phyloP scores from a whole-genome alignment of 2,797 vertebrate genomes.

The Luscinia luscinia region DNA sequence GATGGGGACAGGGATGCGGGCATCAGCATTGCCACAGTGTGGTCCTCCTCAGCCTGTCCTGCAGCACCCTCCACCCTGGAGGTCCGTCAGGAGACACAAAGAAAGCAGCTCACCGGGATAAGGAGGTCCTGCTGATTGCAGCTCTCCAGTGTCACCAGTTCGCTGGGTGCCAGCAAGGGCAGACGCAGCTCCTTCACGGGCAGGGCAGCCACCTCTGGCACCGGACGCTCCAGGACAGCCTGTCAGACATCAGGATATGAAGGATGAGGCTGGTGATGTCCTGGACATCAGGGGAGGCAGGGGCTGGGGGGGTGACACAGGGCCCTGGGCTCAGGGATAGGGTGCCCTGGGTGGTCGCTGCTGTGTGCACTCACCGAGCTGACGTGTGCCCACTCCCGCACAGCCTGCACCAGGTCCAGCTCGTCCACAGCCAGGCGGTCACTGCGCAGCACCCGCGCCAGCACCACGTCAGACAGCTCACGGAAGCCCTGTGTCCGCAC shows the following conservation, averaged over 20 bases:
- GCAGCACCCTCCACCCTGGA: background rate
- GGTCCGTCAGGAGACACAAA: background rate
- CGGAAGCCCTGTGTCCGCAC: constrained; percentile 76
- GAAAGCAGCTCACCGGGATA: constrained; percentile 71
- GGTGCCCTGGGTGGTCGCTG: too few species aligned
- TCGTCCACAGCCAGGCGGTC: constrained; percentile 74
- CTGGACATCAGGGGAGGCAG: background rate
- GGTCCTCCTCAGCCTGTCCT: background rate
- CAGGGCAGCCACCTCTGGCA: constrained; percentile 72
- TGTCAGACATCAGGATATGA: constrained; percentile 40
- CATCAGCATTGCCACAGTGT: accelerated
- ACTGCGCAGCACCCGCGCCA: constrained; percentile 72
- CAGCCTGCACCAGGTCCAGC: constrained; percentile 73
- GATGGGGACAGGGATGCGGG: background rate
- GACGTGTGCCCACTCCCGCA: constrained; percentile 79
- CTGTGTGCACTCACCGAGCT: constrained; percentile 71
- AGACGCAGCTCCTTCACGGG: constrained; percentile 76
- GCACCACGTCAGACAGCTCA: constrained; percentile 74
- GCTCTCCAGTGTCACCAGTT: constrained; percentile 75
- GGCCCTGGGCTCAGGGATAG: background rate
- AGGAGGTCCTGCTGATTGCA: constrained; percentile 74
- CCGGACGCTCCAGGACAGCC: constrained; percentile 75
- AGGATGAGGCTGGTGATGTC: background rate
- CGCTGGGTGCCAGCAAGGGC: constrained; percentile 73
- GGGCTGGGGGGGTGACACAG: background rate